A percentile compares a stretch with the other conserved stretches of the same genome.
Conservation (phyloP, 2,113 vertebrate species). For the Caranx ignobilis region DNA sequence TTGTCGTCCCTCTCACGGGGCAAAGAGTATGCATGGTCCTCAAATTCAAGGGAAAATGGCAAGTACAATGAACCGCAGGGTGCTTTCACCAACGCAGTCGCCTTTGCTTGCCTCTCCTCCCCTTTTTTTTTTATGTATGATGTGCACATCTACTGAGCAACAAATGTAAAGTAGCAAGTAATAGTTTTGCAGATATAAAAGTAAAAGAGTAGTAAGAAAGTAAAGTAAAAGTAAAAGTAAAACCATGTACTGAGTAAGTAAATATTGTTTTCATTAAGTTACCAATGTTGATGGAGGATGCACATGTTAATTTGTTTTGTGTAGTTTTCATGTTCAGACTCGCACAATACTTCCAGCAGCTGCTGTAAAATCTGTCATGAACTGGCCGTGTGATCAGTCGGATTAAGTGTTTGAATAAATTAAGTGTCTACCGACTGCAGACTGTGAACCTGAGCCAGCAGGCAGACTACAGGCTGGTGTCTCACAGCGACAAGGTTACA, state of each 20-base stretch:
- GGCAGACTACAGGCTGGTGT: conserved; percentile 19
- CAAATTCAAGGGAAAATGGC: too few relatives aligned
- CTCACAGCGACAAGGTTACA: conserved; percentile 55
- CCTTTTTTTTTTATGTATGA: too few relatives aligned
- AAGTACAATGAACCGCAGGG: too few relatives aligned
- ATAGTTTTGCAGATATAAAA: background rate
- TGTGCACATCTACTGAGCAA: background rate
- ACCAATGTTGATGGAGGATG: too few relatives aligned
- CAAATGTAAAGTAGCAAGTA: background rate
- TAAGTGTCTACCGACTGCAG: background rate
- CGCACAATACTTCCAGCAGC: background rate
- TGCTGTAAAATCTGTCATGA: background rate
- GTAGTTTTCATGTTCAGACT: background rate
- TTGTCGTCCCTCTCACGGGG: too few relatives aligned
- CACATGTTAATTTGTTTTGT: background rate
- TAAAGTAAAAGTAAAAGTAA: background rate
- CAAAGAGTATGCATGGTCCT: too few relatives aligned
- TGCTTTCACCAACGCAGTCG: too few relatives aligned
- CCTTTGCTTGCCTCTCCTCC: too few relatives aligned
- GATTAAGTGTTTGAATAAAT: background rate
- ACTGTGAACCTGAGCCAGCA: conserved; percentile 41
- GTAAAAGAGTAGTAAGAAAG: background rate
- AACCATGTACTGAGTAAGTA: background rate
- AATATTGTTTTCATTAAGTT: background rate
- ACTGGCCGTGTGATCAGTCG: background rate